phyloP scores from a whole-genome alignment of 2,888 invertebrate species.

The Nasonia oneida region DNA sequence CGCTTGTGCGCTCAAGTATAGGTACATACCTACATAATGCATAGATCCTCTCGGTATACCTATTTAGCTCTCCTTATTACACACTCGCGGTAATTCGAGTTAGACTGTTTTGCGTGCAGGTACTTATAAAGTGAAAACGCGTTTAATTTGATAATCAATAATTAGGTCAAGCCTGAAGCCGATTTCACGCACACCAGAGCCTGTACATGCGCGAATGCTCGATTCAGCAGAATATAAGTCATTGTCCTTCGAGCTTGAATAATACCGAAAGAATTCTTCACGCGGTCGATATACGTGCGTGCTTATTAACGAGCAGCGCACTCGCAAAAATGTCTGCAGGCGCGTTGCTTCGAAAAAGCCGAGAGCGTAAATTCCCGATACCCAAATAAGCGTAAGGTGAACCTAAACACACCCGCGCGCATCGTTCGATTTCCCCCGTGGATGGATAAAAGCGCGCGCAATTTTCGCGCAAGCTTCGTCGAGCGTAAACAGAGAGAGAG shows the following conservation, averaged over 20 bases:
- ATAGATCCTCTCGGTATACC: not conserved
- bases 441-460: too few relatives aligned
- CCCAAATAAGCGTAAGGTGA: too few relatives aligned
- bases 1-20: not conserved
- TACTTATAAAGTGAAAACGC: not conserved
- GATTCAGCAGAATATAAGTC: not conserved
- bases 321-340: not conserved
- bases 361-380: too few relatives aligned
- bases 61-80: not conserved
- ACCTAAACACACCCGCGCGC: too few relatives aligned
- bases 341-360: too few relatives aligned
- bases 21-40: not conserved
- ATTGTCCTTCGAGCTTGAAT: conserved; percentile 1
- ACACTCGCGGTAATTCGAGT: conserved; percentile 29
- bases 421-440: too few relatives aligned
- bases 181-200: not conserved
- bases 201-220: not conserved
- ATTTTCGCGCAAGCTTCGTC: not conserved
- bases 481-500: not conserved
- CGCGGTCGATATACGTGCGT: not conserved
- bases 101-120: conserved; percentile 12
- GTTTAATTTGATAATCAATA: conserved; percentile 43
- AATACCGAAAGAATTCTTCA: not conserved
- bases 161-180: conserved; percentile 12
- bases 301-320: not conserved